Evolutionary conservation across 2,797 vertebrate genomes (phyloP).

Genomic region (Malacoraja senta): DNA sequence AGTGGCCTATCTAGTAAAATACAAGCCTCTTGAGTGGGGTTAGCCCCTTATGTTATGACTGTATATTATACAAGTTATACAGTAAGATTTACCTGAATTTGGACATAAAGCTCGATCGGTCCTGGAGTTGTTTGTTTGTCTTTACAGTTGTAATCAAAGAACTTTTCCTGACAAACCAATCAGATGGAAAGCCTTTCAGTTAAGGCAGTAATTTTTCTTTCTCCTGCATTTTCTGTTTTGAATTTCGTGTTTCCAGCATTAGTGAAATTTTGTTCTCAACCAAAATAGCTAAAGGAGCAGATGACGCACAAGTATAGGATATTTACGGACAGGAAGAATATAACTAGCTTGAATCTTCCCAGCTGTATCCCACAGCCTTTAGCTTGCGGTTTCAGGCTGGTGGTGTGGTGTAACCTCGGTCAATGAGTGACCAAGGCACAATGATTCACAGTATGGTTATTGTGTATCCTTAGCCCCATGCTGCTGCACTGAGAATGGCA

Average conservation of each 20-base stretch:
- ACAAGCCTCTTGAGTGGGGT: not conserved
- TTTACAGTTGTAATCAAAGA: not conserved
- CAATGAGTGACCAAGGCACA: not conserved
- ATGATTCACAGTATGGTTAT: not conserved
- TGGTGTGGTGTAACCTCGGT: not conserved
- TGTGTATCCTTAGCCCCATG: not conserved
- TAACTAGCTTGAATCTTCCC: not conserved
- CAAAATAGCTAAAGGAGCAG: not conserved
- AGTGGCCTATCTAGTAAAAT: not conserved
- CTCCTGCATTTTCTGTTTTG: not conserved
- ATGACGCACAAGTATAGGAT: not conserved
- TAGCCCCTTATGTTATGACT: not conserved
- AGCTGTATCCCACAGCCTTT: not conserved
- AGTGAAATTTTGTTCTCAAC: not conserved
- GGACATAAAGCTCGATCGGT: not conserved
- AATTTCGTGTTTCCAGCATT: not conserved
- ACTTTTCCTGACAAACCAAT: not conserved
- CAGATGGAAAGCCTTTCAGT: not conserved
- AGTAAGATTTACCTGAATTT: not conserved
- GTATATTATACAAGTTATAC: not conserved
- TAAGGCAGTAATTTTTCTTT: not conserved
- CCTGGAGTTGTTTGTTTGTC: not conserved
- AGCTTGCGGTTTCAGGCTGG: not conserved
- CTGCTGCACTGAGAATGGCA: not conserved
- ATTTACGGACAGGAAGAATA: not conserved